Evolutionary conservation across 2,113 vertebrate species (phyloP), one percentile per base, ranked within the genome.

Genomic region (Pseudolaguvia tuberculata): DNA sequence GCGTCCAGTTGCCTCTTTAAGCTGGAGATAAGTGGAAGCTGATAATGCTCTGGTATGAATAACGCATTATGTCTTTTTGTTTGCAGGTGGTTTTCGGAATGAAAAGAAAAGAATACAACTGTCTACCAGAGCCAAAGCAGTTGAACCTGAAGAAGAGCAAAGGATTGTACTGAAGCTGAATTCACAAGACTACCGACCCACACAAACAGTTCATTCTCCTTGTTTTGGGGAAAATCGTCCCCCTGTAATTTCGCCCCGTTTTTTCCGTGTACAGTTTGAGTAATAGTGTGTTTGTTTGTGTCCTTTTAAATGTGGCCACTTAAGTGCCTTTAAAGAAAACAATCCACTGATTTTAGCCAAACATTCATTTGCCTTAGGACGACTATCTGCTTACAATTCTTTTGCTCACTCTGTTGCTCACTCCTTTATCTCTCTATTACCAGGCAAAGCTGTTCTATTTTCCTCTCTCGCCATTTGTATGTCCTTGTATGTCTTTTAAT

Each of bases 61-160:
- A 17, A 66, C 10, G 42, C 15, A 10, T 1, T 14, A 8, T 15
- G 39, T 65, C 39, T n/a, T n/a, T 65, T 56, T 10, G 84, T 23
- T 90, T 85, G 72, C 85, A 92, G 91, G 86, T 80, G 51, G 73
- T 88, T 82, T 79, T 91, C 81, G 87, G 89, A 78, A 88, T 89
- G 89, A 88, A 87, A 79, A 82, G 84, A 78, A 86, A 89, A 21
- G 85, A 90, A 59, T 88, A 87, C 17, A 79, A 83, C 76, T 86
- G 86, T n/a, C 85, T 90, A 31, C 88, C 87, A 7, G 81, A 71
- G 79, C 86, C 85, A 83, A 85, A 90, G 67, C 86, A 89, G 80
- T 82, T 75, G 17, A 88, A 90, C 78, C 84, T 87, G 85, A 91
- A 88, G 83, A 89, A 88, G 84, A 90, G 84, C 80, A 89, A 91